A percentile compares a stretch with the other conserved stretches of the same genome.
phyloP scores from a whole-genome alignment of 2,888 invertebrate species.

The Andrena marginata region DNA sequence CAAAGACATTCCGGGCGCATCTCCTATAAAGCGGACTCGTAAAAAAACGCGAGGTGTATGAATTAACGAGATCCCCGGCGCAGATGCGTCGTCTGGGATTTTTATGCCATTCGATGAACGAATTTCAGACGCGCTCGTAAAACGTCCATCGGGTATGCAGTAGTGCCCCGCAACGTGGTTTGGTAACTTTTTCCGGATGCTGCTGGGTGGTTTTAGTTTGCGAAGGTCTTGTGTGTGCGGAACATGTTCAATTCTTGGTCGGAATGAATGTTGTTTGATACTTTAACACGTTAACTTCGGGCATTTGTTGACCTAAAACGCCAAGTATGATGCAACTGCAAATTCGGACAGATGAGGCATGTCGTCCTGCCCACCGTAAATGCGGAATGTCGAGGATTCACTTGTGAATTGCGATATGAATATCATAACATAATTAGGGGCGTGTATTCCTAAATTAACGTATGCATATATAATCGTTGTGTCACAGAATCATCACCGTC shows the following conservation, averaged over 20 bases:
- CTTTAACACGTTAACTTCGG: neutral
- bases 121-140: slow-evolving; percentile 5
- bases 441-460: no score
- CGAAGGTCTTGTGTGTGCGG: neutral
- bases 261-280: neutral
- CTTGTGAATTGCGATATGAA: no score
- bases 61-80: slow-evolving; percentile 35
- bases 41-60: slow-evolving; percentile 44
- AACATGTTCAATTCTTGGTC: neutral
- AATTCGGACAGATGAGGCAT: no score
- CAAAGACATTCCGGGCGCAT: slow-evolving; percentile 9
- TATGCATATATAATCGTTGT: neutral
- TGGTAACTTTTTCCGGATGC: neutral
- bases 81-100: slow-evolving; percentile 14
- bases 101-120: slow-evolving; percentile 18
- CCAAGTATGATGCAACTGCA: neutral
- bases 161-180: neutral
- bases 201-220: neutral
- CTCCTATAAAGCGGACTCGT: slow-evolving; percentile 24
- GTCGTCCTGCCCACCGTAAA: no score
- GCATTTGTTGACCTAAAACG: no score
- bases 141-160: neutral
- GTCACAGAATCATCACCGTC: no score
- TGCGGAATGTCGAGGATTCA: no score
- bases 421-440: no score